These are phyloP conservation scores for Microtus ochrogaster DNA, from an alignment of 2,113 vertebrate species.

Conservation along the genomic window DNA sequence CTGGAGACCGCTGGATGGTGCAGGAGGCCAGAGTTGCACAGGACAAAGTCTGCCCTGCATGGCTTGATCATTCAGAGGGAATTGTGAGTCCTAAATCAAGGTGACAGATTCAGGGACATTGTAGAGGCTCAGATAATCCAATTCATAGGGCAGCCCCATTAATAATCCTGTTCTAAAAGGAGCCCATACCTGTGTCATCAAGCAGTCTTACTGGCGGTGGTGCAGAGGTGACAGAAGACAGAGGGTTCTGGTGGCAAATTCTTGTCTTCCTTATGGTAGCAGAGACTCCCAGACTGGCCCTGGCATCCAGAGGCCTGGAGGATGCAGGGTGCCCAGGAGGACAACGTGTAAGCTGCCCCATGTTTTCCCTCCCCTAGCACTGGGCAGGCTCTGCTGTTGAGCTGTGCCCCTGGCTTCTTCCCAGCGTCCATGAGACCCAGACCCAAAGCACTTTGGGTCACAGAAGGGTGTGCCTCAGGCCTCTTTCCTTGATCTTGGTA, in stretches of 20 bases:
- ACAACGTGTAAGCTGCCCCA: neutral
- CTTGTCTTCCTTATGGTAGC: neutral
- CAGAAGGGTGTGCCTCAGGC: no score
- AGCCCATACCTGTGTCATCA: fast-evolving
- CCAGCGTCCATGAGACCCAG: no score
- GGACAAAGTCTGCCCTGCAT: neutral
- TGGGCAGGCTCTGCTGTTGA: neutral
- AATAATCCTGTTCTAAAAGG: fast-evolving
- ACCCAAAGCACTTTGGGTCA: neutral
- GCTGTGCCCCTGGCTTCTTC: neutral
- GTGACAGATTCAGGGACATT: neutral
- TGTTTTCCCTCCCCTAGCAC: fast-evolving
- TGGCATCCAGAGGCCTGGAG: no score
- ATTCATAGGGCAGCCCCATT: neutral
- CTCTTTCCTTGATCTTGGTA: neutral
- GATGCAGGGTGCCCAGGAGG: neutral
- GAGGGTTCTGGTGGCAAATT: neutral
- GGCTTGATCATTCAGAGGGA: fast-evolving
- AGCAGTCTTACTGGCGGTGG: neutral
- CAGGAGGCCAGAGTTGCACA: fast-evolving
- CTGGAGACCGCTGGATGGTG: fast-evolving
- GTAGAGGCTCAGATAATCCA: neutral
- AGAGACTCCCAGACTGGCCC: neutral
- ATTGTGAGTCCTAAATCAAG: neutral
- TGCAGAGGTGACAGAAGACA: neutral